Conservation (phyloP, 2,113 vertebrate genomes). For the Trematomus loennbergii region DNA sequence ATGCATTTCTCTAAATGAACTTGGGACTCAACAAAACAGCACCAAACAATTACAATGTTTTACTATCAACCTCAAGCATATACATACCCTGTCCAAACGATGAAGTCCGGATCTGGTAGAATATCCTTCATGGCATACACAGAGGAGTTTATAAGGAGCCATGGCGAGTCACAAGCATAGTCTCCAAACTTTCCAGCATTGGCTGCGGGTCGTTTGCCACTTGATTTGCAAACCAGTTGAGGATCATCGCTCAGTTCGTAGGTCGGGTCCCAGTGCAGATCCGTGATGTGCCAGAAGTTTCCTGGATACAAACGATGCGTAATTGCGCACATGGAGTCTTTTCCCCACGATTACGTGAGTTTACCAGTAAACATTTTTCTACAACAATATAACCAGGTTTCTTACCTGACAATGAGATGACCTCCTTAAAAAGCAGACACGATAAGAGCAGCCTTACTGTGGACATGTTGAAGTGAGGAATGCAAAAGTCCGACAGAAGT, state of each 20-base stretch:
- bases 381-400: neutral
- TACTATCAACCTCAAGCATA: neutral
- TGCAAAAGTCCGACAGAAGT: slow-evolving; percentile 6
- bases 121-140: slow-evolving; percentile 86
- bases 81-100: slow-evolving; percentile 94
- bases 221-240: slow-evolving; percentile 86
- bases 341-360: rapidly evolving
- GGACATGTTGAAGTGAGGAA: slow-evolving; percentile 55
- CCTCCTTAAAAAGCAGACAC: slow-evolving; percentile 54
- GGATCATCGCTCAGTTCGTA: slow-evolving; percentile 81
- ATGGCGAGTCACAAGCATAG: slow-evolving; percentile 91
- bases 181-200: slow-evolving; percentile 88
- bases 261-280: slow-evolving; percentile 90
- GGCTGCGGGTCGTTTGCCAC: slow-evolving; percentile 77
- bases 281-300: slow-evolving; percentile 93
- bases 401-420: slow-evolving; percentile 66
- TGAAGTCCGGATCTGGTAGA: slow-evolving; percentile 89
- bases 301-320: slow-evolving; percentile 74
- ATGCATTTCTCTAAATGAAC: neutral
- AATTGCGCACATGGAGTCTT: slow-evolving; percentile 17
- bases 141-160: slow-evolving; percentile 88
- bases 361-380: neutral
- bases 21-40: neutral
- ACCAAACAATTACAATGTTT: neutral
- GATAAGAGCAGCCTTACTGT: slow-evolving; percentile 36